phyloP scores from a whole-genome alignment of 2,888 invertebrate genomes.

The Mimas tiliae region DNA sequence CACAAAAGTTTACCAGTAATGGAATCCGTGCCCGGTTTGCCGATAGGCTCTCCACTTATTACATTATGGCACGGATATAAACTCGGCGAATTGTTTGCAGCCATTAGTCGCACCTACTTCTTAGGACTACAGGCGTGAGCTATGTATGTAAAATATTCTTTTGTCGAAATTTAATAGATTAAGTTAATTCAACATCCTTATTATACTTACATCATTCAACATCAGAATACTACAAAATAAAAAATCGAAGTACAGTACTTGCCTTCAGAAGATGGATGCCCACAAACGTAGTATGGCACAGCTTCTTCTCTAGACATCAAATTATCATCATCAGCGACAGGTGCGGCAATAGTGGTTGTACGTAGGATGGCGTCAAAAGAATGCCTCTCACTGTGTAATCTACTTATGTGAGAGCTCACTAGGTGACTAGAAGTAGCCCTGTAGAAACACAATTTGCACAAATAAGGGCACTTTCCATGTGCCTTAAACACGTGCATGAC shows the following conservation, averaged over 20 bases:
- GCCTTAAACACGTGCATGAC: constrained; percentile 85
- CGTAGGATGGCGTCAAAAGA: constrained; percentile 46
- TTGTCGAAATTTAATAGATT: no score
- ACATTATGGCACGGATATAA: no score
- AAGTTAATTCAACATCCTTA: no score
- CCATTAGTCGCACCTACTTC: no score
- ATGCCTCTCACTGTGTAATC: constrained; percentile 54
- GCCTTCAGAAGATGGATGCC: constrained; percentile 49
- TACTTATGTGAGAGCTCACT: constrained; percentile 84
- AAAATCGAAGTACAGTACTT: constrained; percentile 31
- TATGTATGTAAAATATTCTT: no score
- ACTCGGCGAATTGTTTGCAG: no score
- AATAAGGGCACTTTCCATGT: constrained; percentile 86
- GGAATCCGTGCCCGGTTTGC: no score
- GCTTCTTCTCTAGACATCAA: constrained; percentile 63
- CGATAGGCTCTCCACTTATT: no score
- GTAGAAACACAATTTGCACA: constrained; percentile 89
- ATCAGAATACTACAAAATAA: no score
- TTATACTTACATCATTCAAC: no score
- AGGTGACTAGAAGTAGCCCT: constrained; percentile 85
- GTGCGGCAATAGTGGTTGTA: constrained; percentile 42
- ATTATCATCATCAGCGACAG: constrained; percentile 38
- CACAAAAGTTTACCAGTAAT: no score
- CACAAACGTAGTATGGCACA: constrained; percentile 64
- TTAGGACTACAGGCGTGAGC: no score